Percentiles rank a stretch among this genome's conserved stretches.
These are phyloP conservation scores for Acanthurus leucopareius DNA, from an alignment of 2,797 vertebrate species.

Conservation along the genomic window DNA sequence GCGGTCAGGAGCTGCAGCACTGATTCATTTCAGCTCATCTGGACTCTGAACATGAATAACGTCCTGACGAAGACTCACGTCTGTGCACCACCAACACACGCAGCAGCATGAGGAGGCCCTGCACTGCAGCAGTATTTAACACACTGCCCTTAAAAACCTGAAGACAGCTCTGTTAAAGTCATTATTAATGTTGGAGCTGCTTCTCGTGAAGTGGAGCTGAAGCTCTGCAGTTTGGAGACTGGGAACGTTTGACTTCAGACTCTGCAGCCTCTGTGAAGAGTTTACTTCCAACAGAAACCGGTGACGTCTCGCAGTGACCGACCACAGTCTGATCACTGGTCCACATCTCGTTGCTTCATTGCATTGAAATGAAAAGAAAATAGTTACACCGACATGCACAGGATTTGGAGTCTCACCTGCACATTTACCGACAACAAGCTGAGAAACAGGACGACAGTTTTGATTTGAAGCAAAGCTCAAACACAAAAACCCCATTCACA, in stretches of 20 bases:
- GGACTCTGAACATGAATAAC: background rate
- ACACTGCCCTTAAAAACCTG: background rate
- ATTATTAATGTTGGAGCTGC: conserved; percentile 11
- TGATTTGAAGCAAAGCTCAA: conserved; percentile 20
- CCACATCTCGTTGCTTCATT: conserved; percentile 38
- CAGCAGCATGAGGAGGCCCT: conserved; percentile 16
- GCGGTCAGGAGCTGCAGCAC: background rate
- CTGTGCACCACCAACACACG: background rate
- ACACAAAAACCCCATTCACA: background rate
- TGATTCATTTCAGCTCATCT: background rate
- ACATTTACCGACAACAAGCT: background rate
- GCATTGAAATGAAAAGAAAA: conserved; percentile 32
- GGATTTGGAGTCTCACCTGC: background rate
- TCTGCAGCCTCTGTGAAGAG: background rate
- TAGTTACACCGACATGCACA: background rate
- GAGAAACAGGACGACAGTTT: conserved; percentile 8
- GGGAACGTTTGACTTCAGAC: too few relatives aligned
- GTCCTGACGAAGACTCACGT: too few relatives aligned
- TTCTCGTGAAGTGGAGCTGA: background rate
- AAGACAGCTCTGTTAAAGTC: conserved; percentile 30
- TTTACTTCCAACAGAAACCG: conserved; percentile 35
- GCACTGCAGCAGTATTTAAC: background rate
- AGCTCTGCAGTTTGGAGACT: conserved; percentile 4
- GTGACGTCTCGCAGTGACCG: conserved; percentile 27
- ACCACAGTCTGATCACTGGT: conserved; percentile 47